phyloP scores from a whole-genome alignment of 23 tunicate species.

The Trididemnum clinides region DNA sequence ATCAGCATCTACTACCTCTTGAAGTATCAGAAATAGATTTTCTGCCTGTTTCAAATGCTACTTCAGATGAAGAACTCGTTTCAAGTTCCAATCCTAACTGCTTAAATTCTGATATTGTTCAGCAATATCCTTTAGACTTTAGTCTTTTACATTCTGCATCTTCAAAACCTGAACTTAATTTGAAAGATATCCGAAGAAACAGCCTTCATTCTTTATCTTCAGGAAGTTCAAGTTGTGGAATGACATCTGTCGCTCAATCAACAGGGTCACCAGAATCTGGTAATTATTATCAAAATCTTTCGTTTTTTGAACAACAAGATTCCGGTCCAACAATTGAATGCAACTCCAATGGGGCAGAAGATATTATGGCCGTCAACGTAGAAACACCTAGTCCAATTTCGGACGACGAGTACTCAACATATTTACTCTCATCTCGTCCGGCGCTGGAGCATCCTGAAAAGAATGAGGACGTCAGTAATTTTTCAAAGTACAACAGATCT shows the following conservation, averaged over 20 bases:
- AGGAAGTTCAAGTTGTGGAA: slow-evolving; percentile 50
- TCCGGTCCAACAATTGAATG: too few species aligned
- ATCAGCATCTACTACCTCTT: not conserved
- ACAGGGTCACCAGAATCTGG: too few species aligned
- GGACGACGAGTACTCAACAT: not conserved
- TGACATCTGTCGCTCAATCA: too few species aligned
- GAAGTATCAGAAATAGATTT: slow-evolving; percentile 1
- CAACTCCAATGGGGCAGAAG: too few species aligned
- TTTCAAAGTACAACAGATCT: not conserved
- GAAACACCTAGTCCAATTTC: not conserved
- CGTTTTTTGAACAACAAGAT: too few species aligned
- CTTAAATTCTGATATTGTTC: not conserved
- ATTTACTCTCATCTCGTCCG: not conserved
- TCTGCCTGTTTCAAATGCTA: not conserved
- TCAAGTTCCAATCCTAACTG: not conserved
- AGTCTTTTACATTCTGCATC: not conserved
- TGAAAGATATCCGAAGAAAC: slow-evolving; percentile 37
- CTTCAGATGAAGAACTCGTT: not conserved
- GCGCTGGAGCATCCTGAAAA: not conserved
- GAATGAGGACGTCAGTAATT: not conserved
- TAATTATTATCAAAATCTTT: too few species aligned
- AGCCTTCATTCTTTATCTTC: slow-evolving; percentile 61
- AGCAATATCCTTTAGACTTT: not conserved
- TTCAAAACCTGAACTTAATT: not conserved
- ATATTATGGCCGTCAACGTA: too few species aligned